A percentile compares a stretch with the other conserved stretches of the same genome.
Conservation (phyloP, 2,797 vertebrate species). For the Bryconaethiops microstoma region DNA sequence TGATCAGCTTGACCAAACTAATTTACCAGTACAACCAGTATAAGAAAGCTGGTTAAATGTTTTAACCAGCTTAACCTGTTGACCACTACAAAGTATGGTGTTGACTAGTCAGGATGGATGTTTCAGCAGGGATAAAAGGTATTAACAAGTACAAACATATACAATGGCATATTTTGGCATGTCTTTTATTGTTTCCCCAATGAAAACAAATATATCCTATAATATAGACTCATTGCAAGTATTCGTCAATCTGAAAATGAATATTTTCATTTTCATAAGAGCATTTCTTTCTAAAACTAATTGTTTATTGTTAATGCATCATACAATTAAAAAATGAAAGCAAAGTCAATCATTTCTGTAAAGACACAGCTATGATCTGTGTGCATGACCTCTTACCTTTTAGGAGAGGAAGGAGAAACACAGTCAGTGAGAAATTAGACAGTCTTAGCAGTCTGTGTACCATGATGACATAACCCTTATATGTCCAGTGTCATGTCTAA, state of each 20-base stretch:
- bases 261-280: too few species aligned
- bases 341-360: neutral
- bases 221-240: neutral
- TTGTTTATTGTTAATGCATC: neutral
- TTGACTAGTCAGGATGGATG: too few species aligned
- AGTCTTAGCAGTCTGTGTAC: conserved; percentile 73
- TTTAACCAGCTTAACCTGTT: neutral
- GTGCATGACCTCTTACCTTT: conserved; percentile 68
- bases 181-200: neutral
- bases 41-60: too few species aligned
- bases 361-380: neutral
- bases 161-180: neutral
- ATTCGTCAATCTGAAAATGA: too few species aligned
- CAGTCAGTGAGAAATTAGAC: conserved; percentile 66
- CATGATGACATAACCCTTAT: conserved; percentile 81
- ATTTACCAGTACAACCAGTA: neutral
- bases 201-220: neutral
- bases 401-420: conserved; percentile 55
- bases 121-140: neutral
- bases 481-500: conserved; percentile 52
- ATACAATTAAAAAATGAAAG: neutral
- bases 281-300: too few species aligned
- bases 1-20: neutral
- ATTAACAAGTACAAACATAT: neutral
- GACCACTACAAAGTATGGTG: too few species aligned